A percentile compares a stretch with the other conserved stretches of the same genome.
phyloP scores from a whole-genome alignment of 2,113 vertebrate species.

The Cochlearius cochlearius region DNA sequence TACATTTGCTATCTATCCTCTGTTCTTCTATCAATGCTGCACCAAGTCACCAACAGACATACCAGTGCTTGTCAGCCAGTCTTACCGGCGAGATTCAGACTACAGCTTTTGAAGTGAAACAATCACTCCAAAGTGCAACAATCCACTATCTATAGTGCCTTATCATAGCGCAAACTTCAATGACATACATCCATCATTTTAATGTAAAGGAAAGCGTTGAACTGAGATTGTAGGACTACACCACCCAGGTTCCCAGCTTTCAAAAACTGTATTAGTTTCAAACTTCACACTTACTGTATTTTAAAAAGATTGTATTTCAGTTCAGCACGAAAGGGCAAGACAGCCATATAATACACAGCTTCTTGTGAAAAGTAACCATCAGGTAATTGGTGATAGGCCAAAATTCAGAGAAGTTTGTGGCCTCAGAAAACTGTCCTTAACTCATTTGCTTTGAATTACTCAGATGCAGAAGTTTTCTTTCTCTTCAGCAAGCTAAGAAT shows the following conservation, averaged over 20 bases:
- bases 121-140: background rate
- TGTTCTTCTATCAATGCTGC: background rate
- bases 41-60: background rate
- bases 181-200: background rate
- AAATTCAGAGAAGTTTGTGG: background rate
- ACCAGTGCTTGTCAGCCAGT: background rate
- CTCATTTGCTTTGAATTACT: background rate
- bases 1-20: background rate
- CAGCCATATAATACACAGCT: background rate
- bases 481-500: background rate
- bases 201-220: background rate
- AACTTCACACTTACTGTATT: background rate
- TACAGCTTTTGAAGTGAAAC: background rate
- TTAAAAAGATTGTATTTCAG: background rate
- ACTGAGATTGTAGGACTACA: background rate
- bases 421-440: background rate
- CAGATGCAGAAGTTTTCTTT: background rate
- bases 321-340: background rate
- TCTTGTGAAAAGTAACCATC: background rate
- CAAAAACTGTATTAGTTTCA: background rate
- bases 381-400: background rate
- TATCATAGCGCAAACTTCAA: background rate
- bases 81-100: background rate
- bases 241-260: background rate
- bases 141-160: background rate